Evolutionary conservation across 2,113 vertebrate genomes (phyloP).

Genomic region (Rhipidura dahli): DNA sequence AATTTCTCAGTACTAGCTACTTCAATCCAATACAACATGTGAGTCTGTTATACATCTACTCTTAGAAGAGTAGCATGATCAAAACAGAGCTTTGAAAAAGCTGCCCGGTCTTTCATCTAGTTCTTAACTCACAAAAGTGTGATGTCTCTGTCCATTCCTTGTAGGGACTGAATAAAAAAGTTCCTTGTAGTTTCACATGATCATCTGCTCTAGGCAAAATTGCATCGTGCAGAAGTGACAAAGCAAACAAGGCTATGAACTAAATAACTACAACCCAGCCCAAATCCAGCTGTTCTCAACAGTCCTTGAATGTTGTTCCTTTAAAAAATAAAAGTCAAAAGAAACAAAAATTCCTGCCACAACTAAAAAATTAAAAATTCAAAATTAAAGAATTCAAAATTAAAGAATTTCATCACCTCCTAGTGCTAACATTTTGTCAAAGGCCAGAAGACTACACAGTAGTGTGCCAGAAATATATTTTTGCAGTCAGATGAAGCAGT

Average conservation of each 20-base stretch:
- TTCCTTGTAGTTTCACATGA: not conserved
- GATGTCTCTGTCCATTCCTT: not conserved
- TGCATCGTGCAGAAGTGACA: not conserved
- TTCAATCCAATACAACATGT: not conserved
- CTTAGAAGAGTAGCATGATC: not conserved
- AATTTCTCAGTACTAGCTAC: not conserved
- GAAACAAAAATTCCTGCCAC: not conserved
- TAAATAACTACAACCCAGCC: not conserved
- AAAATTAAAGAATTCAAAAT: not conserved
- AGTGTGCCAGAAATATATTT: not conserved
- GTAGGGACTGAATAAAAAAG: not conserved
- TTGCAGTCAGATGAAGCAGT: not conserved
- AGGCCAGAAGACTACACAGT: not conserved
- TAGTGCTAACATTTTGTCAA: not conserved
- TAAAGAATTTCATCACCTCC: not conserved
- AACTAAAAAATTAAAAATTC: not conserved
- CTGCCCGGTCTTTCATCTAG: not conserved
- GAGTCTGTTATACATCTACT: not conserved
- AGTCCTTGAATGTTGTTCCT: not conserved
- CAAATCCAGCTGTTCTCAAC: not conserved
- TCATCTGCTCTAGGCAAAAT: not conserved
- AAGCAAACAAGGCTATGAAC: not conserved
- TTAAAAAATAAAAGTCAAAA: not conserved
- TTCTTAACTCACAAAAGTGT: not conserved
- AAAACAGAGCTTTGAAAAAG: not conserved